phyloP scores from a whole-genome alignment of 2,797 vertebrate species.

The Hydrocynus forskahlii region DNA sequence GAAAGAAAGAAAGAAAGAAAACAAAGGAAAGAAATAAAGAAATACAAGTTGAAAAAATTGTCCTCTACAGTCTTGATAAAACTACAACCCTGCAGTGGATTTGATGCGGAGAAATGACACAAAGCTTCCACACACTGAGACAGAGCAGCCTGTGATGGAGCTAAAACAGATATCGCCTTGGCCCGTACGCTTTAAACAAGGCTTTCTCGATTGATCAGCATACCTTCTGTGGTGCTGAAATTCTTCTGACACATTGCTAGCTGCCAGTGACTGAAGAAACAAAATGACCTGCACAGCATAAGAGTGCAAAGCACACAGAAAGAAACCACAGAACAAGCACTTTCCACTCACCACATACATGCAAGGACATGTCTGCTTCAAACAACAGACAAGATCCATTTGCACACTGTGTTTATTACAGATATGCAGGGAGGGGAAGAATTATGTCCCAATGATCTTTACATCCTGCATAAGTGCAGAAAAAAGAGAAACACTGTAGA shows the following conservation, averaged over 20 bases:
- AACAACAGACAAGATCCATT: background rate
- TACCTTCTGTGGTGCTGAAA: constrained; percentile 2
- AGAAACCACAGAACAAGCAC: constrained; percentile 3
- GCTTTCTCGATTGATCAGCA: background rate
- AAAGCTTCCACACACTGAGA: background rate
- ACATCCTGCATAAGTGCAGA: background rate
- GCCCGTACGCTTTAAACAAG: background rate
- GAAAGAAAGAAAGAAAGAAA: background rate
- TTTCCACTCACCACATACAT: background rate
- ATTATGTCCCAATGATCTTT: background rate
- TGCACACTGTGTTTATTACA: background rate
- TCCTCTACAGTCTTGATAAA: no score
- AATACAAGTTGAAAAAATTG: background rate
- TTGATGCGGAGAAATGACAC: background rate
- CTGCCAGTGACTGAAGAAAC: background rate
- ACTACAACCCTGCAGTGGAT: background rate
- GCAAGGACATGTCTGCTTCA: background rate
- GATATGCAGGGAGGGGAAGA: no score
- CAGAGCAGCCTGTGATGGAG: background rate
- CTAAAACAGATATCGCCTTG: background rate
- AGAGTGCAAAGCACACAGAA: background rate
- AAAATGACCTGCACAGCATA: background rate
- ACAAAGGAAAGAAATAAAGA: background rate
- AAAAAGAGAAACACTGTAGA: background rate
- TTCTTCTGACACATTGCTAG: background rate